Evolutionary conservation across 2,888 invertebrate species (phyloP), one percentile per base, ranked within the genome.

Genomic region (Gisinianus flammeolus): DNA sequence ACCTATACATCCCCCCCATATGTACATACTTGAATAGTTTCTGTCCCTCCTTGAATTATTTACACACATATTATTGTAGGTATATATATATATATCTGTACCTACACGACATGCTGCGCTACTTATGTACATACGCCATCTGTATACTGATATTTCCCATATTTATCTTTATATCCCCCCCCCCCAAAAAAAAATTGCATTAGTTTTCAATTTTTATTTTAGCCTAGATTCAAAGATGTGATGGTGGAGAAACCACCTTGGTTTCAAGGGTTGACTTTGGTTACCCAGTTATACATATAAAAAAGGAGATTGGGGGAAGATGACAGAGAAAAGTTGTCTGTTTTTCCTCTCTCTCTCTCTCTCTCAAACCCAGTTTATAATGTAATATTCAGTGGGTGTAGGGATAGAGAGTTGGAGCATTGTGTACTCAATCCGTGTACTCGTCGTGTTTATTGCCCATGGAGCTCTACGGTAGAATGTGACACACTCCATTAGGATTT

Each of bases 21-120:
- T n/a, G n/a, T n/a, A n/a, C n/a, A 19, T 66, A 28, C 66, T 19
- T 68, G 16, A 26, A 68, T 28, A 66, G 28, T 24, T 30, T 28
- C 66, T 19, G 19, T 22, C 68, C 68, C 33, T 30, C 33, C 31
- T 30, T 68, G 68, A 68, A 68, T 68, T 68, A 68, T 68, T 68
- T 68, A 68, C 33, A 66, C n/a, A n/a, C n/a, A n/a, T n/a, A n/a
- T n/a, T n/a, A n/a, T n/a, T n/a, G n/a, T n/a, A n/a, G n/a, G n/a
- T n/a, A n/a, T n/a, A n/a, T n/a, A n/a, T n/a, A n/a, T n/a, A n/a
- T n/a, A n/a, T n/a, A n/a, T n/a, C n/a, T n/a, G n/a, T n/a, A n/a
- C n/a, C n/a, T n/a, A n/a, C n/a, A n/a, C n/a, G n/a, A n/a, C n/a
- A n/a, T n/a, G n/a, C n/a, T n/a, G n/a, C 26, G 10, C 69, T 8